These are phyloP conservation scores for Ptychobarbus kaznakovi DNA, from an alignment of 2,797 vertebrate species.

Conservation along the genomic window DNA sequence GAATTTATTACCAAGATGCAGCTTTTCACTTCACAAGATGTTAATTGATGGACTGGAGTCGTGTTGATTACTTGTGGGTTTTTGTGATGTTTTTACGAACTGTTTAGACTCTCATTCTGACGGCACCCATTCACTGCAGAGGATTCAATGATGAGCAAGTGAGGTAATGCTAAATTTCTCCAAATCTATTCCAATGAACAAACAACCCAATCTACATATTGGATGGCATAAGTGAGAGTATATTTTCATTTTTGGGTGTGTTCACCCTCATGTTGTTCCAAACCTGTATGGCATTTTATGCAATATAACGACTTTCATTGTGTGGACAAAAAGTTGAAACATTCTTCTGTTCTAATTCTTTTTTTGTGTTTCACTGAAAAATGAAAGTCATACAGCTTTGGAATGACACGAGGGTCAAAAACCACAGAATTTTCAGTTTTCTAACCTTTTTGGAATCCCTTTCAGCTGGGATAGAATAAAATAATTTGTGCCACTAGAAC, in stretches of 20 bases:
- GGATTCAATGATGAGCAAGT: background rate
- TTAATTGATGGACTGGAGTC: background rate
- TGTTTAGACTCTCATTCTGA: background rate
- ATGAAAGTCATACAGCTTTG: background rate
- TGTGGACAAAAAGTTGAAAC: background rate
- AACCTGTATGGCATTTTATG: conserved; percentile 30
- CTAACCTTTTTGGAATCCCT: background rate
- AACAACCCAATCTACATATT: background rate
- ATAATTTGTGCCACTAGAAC: background rate
- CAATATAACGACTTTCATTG: conserved; percentile 6
- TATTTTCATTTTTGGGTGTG: background rate
- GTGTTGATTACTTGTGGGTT: background rate
- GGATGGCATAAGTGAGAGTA: background rate
- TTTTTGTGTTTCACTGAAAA: background rate
- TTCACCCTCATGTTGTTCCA: background rate
- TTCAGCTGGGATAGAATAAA: background rate
- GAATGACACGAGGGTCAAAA: background rate
- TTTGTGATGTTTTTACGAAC: background rate
- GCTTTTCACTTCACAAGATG: background rate
- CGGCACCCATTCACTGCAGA: background rate
- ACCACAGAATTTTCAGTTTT: background rate
- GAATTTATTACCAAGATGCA: background rate
- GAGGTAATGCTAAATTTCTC: background rate
- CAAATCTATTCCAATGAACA: background rate
- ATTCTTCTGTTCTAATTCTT: background rate